Conservation (phyloP, 2,888 invertebrate genomes). For the Gymnocheta viridis region DNA sequence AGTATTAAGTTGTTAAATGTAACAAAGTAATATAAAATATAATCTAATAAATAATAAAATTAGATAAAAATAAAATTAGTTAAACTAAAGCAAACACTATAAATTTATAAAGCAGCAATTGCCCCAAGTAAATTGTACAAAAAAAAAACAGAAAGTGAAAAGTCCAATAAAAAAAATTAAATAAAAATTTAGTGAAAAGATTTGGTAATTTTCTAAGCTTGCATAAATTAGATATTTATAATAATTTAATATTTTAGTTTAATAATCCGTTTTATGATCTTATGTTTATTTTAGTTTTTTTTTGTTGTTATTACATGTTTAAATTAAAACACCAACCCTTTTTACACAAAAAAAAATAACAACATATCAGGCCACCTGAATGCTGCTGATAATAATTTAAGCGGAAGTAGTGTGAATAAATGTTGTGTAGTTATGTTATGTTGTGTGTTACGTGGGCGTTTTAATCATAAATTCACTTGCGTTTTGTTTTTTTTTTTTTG, state of each 20-base stretch:
- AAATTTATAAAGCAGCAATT: constrained; percentile 36
- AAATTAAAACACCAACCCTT: background rate
- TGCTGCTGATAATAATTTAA: background rate
- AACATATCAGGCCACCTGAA: background rate
- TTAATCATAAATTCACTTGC: too few relatives aligned
- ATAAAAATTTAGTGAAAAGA: background rate
- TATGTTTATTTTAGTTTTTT: background rate
- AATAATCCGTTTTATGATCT: background rate
- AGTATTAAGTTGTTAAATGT: constrained; percentile 29
- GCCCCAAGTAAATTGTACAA: constrained; percentile 60
- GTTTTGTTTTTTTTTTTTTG: too few relatives aligned
- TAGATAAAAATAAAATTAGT: constrained; percentile 47
- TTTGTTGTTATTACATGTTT: background rate
- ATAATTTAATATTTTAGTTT: background rate
- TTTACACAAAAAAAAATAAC: too few relatives aligned
- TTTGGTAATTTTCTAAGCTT: background rate
- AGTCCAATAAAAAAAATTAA: background rate
- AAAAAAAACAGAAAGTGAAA: constrained; percentile 31
- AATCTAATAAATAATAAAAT: constrained; percentile 8
- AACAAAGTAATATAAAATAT: constrained; percentile 9
- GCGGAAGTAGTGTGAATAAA: background rate
- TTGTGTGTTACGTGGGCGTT: background rate
- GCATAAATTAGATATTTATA: too few relatives aligned
- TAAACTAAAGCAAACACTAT: constrained; percentile 54
- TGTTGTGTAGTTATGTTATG: background rate